A percentile compares a stretch with the other conserved stretches of the same genome.
These are phyloP conservation scores for Poecilia picta DNA, from an alignment of 2,797 vertebrate genomes.

Conservation along the genomic window DNA sequence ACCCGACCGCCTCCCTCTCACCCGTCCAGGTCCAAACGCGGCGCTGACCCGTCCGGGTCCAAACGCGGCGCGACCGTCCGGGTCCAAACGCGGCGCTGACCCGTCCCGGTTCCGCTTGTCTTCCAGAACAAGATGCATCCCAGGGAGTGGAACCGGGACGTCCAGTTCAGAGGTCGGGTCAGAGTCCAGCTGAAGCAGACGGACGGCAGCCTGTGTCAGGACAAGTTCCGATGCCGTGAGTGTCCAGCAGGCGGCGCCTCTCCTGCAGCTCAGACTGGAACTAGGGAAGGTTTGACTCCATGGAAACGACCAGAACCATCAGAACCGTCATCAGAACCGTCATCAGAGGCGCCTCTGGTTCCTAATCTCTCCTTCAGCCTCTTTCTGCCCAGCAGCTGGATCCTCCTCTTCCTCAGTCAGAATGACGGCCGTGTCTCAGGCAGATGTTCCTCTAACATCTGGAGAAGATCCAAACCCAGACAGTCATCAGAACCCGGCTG, in stretches of 20 bases:
- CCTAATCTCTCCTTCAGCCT: background rate
- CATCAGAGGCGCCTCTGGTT: background rate
- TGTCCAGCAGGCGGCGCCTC: constrained; percentile 7
- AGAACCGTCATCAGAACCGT: too few species aligned
- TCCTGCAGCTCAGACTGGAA: background rate
- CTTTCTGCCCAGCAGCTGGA: background rate
- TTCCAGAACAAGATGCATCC: constrained; percentile 93
- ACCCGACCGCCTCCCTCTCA: background rate
- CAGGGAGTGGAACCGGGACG: constrained; percentile 93
- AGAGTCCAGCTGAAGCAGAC: constrained; percentile 90
- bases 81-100: background rate
- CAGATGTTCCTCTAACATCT: too few species aligned
- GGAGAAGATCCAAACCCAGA: too few species aligned
- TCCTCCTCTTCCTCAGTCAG: too few species aligned
- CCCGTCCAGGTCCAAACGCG: too few species aligned
- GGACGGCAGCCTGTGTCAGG: constrained; percentile 88
- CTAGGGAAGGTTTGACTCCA: background rate
- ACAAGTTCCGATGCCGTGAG: constrained; percentile 92
- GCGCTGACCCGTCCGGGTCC: too few species aligned
- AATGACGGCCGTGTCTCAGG: too few species aligned
- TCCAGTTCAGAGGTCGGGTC: constrained; percentile 91
- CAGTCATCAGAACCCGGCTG: too few species aligned
- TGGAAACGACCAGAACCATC: background rate
- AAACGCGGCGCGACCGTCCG: too few species aligned
- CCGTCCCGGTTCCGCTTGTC: constrained; percentile 2